A percentile compares a stretch with the other conserved stretches of the same genome.
Evolutionary conservation across 2,797 vertebrate species (phyloP).

Genomic region (Cichlasoma orientale): DNA sequence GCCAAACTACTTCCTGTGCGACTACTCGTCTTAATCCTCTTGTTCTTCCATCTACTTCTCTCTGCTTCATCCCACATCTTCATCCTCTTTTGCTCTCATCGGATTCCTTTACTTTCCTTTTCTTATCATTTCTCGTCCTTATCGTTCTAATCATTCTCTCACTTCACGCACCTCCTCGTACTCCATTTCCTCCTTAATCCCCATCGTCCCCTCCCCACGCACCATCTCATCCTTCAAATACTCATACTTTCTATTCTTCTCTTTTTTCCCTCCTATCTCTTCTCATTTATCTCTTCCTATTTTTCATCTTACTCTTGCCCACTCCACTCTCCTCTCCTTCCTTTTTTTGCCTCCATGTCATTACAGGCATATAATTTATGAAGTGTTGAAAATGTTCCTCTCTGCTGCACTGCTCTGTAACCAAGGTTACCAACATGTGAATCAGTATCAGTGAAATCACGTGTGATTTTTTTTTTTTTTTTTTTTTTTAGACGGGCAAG

Average conservation of each 20-base stretch:
- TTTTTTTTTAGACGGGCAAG: conserved; percentile 28
- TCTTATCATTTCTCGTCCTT: background rate
- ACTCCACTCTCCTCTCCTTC: background rate
- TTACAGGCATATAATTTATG: conserved; percentile 68
- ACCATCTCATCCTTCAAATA: background rate
- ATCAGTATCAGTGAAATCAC: conserved; percentile 46
- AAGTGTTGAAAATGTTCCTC: conserved; percentile 65
- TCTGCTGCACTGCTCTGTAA: conserved; percentile 60
- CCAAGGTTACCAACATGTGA: conserved; percentile 71
- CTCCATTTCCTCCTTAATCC: background rate
- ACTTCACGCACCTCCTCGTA: background rate
- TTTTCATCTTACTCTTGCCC: conserved; percentile 7
- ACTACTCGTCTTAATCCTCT: background rate
- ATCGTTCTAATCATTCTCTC: background rate
- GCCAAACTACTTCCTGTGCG: background rate
- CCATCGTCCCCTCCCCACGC: background rate
- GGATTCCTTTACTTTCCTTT: background rate
- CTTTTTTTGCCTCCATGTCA: conserved; percentile 38
- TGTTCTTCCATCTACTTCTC: background rate
- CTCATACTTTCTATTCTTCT: background rate
- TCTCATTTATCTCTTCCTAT: background rate
- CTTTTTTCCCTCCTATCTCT: background rate
- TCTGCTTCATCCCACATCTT: background rate
- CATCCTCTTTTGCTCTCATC: background rate
- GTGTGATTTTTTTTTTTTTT: conserved; percentile 27